phyloP scores from a whole-genome alignment of 2,113 vertebrate genomes.

The Cyprinodon tularosa region DNA sequence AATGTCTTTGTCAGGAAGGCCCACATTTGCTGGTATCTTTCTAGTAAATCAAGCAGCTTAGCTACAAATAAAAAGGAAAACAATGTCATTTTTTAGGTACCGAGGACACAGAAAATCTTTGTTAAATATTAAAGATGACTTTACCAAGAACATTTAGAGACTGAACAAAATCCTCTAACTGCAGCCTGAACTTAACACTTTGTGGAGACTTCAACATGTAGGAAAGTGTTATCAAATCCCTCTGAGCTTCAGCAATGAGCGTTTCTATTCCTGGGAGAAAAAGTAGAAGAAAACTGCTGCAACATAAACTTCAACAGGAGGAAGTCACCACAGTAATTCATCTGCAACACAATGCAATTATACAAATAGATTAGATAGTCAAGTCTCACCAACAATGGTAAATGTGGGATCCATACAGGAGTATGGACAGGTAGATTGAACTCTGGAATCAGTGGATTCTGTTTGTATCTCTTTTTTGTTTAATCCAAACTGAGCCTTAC shows the following conservation, averaged over 20 bases:
- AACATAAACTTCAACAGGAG: neutral
- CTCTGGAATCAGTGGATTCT: neutral
- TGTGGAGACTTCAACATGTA: conserved; percentile 77
- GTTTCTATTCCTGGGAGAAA: conserved; percentile 71
- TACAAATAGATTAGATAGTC: no score
- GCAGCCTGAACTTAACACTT: conserved; percentile 65
- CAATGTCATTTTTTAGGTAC: neutral
- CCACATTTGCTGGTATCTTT: conserved; percentile 84
- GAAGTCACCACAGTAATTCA: neutral
- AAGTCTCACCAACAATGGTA: conserved; percentile 77
- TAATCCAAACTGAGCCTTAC: conserved; percentile 33
- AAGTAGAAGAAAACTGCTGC: conserved; percentile 1
- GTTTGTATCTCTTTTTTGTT: neutral
- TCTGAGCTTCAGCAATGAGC: conserved; percentile 74
- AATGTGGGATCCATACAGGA: conserved; percentile 68
- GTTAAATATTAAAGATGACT: neutral
- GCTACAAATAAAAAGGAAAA: conserved; percentile 58
- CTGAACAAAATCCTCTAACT: conserved; percentile 76
- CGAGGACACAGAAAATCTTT: neutral
- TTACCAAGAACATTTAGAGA: conserved; percentile 80
- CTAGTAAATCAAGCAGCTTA: conserved; percentile 77
- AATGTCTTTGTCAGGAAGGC: conserved; percentile 82
- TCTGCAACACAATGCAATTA: neutral
- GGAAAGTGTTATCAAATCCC: conserved; percentile 78
- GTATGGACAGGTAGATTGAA: conserved; percentile 26